phyloP scores from a whole-genome alignment of 2,888 invertebrate species.

The Apodemia zela region DNA sequence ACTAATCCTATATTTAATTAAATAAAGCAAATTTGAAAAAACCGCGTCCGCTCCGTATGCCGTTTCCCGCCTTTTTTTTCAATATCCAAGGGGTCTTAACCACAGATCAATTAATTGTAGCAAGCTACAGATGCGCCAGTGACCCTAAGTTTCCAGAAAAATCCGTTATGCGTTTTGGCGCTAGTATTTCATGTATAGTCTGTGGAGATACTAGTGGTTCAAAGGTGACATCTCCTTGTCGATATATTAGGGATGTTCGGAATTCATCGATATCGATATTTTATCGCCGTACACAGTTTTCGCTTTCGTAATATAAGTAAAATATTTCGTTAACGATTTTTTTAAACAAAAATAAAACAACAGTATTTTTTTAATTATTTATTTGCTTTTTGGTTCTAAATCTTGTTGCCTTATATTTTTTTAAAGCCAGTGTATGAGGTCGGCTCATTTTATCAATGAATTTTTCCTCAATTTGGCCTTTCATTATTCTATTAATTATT shows the following conservation, averaged over 20 bases:
- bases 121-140: background rate
- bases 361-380: background rate
- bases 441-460: background rate
- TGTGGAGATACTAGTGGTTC: background rate
- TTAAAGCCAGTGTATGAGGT: background rate
- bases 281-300: background rate
- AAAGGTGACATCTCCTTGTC: background rate
- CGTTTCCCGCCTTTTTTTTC: no score
- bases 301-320: no score
- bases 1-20: no score
- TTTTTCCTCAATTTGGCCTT: background rate
- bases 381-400: background rate
- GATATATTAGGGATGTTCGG: background rate
- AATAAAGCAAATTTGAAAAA: no score
- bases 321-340: no score
- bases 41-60: no score
- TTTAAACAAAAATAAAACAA: background rate
- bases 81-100: no score
- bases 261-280: background rate
- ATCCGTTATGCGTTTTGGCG: slow-evolving; percentile 5
- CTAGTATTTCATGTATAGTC: background rate
- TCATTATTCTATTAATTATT: background rate
- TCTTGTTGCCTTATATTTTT: background rate
- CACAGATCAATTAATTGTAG: background rate
- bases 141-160: background rate